These are phyloP conservation scores for Trilocha varians DNA, from an alignment of 2,888 invertebrate genomes.

Conservation along the genomic window DNA sequence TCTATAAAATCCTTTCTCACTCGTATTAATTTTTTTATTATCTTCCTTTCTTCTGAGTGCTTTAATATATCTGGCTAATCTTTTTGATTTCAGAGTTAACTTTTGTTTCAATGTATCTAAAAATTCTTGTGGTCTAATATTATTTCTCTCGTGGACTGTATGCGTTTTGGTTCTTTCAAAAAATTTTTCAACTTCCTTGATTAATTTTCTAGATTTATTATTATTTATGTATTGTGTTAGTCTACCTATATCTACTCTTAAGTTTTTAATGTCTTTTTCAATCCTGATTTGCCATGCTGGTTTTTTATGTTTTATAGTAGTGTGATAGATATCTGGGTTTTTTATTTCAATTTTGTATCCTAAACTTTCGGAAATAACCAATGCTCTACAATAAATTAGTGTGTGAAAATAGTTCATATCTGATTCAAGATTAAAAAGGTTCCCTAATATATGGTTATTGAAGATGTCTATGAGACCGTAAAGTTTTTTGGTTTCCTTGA, in stretches of 20 bases:
- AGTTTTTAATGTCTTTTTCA: conserved; percentile 11
- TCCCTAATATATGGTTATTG: too few species aligned
- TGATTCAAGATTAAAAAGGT: too few species aligned
- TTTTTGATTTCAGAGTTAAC: conserved; percentile 3
- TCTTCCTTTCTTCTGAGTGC: conserved; percentile 3
- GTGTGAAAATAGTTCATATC: conserved; percentile 4
- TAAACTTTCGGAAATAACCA: conserved; percentile 9
- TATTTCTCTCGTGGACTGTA: conserved; percentile 12
- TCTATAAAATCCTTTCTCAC: conserved; percentile 3
- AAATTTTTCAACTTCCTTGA: conserved; percentile 10
- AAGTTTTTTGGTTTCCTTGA: too few species aligned
- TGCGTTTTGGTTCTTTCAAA: conserved; percentile 7
- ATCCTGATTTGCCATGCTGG: conserved; percentile 14
- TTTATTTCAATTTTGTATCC: conserved; percentile 2
- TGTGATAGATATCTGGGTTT: neutral
- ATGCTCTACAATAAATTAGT: conserved; percentile 11
- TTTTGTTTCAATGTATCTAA: conserved; percentile 17
- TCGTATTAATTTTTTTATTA: neutral
- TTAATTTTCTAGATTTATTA: conserved; percentile 11
- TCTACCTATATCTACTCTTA: conserved; percentile 11
- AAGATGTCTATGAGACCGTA: too few species aligned
- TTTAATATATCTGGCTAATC: conserved; percentile 6
- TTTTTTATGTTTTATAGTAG: neutral
- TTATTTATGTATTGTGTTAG: conserved; percentile 13
- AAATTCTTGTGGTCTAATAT: conserved; percentile 12